Conservation (phyloP, 1,140 invertebrate genomes). For the Aphidius ervi region DNA sequence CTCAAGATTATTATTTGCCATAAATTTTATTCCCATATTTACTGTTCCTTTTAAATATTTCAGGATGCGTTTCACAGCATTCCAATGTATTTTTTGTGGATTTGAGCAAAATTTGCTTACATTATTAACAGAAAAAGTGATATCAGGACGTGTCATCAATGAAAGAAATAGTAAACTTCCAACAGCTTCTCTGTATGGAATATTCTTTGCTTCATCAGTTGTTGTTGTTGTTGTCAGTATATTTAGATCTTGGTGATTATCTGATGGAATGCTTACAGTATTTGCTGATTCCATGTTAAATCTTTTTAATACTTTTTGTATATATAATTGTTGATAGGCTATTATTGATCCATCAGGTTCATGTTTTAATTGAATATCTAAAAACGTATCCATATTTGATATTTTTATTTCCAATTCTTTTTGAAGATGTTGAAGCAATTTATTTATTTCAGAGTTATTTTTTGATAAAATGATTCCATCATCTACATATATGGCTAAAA, state of each 20-base stretch:
- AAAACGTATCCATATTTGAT: conserved; percentile 18
- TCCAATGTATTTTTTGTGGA: not conserved
- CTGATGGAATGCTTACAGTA: conserved; percentile 11
- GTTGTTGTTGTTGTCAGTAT: not conserved
- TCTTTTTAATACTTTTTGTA: conserved; percentile 22
- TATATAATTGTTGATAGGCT: conserved; percentile 31
- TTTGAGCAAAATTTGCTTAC: conserved; percentile 1
- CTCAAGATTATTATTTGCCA: conserved; percentile 22
- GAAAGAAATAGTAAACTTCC: conserved; percentile 2
- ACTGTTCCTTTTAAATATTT: conserved; percentile 1
- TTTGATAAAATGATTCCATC: conserved; percentile 20
- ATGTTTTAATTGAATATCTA: conserved; percentile 27
- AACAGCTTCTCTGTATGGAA: conserved; percentile 11
- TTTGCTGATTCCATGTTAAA: conserved; percentile 19
- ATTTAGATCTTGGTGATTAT: conserved; percentile 15
- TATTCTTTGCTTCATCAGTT: not conserved
- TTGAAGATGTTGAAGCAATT: conserved; percentile 21
- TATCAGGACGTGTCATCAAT: conserved; percentile 8
- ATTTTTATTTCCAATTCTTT: conserved; percentile 26
- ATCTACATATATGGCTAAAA: conserved; percentile 26
- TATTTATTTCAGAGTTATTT: conserved; percentile 14
- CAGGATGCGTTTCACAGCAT: not conserved
- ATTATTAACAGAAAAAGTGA: not conserved
- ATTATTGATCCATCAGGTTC: conserved; percentile 21
- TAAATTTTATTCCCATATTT: not conserved